Base-by-base conservation (phyloP, 2,888 invertebrate genomes). In the Spodoptera littoralis region DNA sequence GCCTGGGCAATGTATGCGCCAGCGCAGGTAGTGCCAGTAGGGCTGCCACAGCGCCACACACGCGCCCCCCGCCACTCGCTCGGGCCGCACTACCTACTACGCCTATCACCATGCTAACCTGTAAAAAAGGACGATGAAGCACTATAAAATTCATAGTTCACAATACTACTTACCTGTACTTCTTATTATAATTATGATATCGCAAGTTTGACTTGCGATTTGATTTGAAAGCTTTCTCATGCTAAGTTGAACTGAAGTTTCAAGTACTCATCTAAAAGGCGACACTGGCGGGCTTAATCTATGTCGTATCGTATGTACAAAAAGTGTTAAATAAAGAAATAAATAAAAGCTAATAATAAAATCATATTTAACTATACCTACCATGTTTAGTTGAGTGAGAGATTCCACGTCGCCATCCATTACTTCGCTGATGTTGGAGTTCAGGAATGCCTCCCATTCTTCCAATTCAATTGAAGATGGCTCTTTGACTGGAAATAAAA, bases 381-480 rank as follows among this genome's bases (percentile, higher is more conserved):
- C 96, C 90, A 96, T 95, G 89, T 96, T 96, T 11, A 96, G 91
- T 84, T 97, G 97, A 22, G 96, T 95, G 4, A 98, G 90, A 3
- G 97, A 97, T 77, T 96, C 96, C 13, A 97, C 94, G 88, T 98
- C 98, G 0, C 97, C 97, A 60, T 96, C 96, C 92, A 98, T 96
- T 12, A 97, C 96, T 93, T 98, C 98, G 85, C 97, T 97, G 88
- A 98, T 97, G 13, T 97, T 97, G 11, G 96, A 96, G 81, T 97
- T 96, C 1, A 98, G 90, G 88, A 98, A 98, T 0, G 97, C 98
- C 70, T 97, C 94, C 98, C 98, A 98, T 89, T 98, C 98, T 72
- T 98, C 98, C 74, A 97, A 96, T 87, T 98, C 98, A 65, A 98
- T 97, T 3, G 97, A 96, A 3, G 96, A 95, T 48, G 95, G 96